A percentile compares a stretch with the other conserved stretches of the same genome.
Evolutionary conservation across 2,797 vertebrate genomes (phyloP).

Genomic region (Dipus sagitta): DNA sequence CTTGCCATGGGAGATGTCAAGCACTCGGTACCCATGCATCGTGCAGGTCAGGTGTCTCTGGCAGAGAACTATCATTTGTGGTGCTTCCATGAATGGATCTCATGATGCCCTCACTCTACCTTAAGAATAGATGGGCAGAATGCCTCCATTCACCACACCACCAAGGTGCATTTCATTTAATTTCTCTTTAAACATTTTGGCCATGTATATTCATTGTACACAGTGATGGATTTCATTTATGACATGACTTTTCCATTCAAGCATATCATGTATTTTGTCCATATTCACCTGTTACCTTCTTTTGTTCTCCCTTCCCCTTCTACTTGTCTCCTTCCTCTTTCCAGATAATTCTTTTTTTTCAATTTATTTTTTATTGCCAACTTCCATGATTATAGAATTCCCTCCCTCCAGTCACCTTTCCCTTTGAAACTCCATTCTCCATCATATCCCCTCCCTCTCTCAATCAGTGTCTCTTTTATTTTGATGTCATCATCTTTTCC

Average conservation of each 20-base stretch:
- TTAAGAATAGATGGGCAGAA: background rate
- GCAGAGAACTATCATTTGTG: background rate
- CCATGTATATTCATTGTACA: background rate
- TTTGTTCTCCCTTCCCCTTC: no score
- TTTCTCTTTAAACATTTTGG: background rate
- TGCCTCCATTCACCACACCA: background rate
- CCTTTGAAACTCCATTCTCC: no score
- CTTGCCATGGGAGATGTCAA: background rate
- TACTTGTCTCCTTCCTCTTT: background rate
- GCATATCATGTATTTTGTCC: background rate
- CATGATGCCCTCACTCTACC: background rate
- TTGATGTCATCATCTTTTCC: no score
- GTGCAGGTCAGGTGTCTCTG: background rate
- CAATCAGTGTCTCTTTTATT: no score
- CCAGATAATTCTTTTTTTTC: background rate
- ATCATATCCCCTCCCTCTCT: no score
- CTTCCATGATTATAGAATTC: no score
- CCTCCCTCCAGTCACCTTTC: no score
- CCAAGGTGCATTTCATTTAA: background rate
- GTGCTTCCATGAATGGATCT: background rate
- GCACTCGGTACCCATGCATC: background rate
- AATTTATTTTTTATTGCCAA: no score
- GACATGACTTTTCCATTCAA: background rate
- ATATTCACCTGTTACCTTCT: no score
- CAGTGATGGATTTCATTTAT: background rate